Evolutionary conservation across 2,113 vertebrate species (phyloP).

Genomic region (Rhynchomys soricoides): DNA sequence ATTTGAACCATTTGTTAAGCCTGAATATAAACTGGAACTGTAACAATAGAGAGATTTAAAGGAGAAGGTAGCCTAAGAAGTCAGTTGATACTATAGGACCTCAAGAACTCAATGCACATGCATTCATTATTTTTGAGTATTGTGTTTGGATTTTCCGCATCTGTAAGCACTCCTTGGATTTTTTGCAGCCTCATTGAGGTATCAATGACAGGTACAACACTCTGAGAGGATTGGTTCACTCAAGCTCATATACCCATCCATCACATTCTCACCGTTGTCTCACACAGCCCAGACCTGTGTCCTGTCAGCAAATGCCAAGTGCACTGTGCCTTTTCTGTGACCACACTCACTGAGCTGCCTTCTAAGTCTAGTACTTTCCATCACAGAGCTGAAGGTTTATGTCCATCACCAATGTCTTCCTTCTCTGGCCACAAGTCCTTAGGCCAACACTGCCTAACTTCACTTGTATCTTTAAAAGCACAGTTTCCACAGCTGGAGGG

Average conservation of each 20-base stretch:
- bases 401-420: background rate
- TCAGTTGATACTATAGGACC: background rate
- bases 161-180: background rate
- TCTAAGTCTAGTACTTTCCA: background rate
- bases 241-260: background rate
- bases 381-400: background rate
- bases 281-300: background rate
- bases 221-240: background rate
- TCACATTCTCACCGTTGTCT: background rate
- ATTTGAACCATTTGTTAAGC: background rate
- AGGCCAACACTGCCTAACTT: background rate
- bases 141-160: background rate
- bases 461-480: background rate
- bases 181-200: background rate
- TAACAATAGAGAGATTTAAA: conserved; percentile 4
- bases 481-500: background rate
- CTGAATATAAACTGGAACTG: background rate
- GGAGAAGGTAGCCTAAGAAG: conserved; percentile 30
- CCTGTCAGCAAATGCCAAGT: background rate
- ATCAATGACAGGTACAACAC: background rate
- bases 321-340: background rate
- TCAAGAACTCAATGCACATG: background rate
- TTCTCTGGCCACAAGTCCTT: background rate
- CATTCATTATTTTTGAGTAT: background rate
- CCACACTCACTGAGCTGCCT: background rate